These are phyloP conservation scores for Clepsis dumicolana DNA, from an alignment of 2,888 invertebrate genomes.

Conservation along the genomic window DNA sequence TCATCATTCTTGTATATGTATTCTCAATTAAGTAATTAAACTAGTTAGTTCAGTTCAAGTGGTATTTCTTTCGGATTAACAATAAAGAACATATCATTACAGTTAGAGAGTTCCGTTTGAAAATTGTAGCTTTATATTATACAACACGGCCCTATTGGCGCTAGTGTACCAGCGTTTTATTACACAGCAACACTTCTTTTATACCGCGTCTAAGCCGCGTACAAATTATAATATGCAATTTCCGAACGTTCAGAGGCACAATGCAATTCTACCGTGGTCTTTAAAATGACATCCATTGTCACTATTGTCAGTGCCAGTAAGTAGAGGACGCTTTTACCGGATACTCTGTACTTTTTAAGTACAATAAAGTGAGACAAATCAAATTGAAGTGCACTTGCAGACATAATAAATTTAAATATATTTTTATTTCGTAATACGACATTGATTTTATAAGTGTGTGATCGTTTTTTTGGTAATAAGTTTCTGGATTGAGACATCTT, in stretches of 20 bases:
- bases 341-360: slow-evolving; percentile 27
- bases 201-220: neutral
- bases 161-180: neutral
- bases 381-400: slow-evolving; percentile 3
- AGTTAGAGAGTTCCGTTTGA: no score
- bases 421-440: slow-evolving; percentile 4
- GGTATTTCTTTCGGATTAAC: no score
- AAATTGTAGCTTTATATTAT: no score
- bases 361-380: slow-evolving; percentile 10
- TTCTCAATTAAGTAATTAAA: no score
- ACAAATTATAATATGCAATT: neutral
- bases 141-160: no score
- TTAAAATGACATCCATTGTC: slow-evolving; percentile 24
- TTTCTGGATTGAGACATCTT: slow-evolving; percentile 24
- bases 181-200: neutral
- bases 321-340: slow-evolving; percentile 37
- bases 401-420: slow-evolving; percentile 9
- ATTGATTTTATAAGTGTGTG: slow-evolving; percentile 1
- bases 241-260: slow-evolving; percentile 24
- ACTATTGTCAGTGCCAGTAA: slow-evolving; percentile 20
- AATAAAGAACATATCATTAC: no score
- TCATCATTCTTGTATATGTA: no score
- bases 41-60: no score
- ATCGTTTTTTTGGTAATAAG: slow-evolving; percentile 12
- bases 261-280: slow-evolving; percentile 8